Percentiles rank a stretch among this genome's conserved stretches.
phyloP scores from a whole-genome alignment of 2,113 vertebrate species.

The Murina feae region DNA sequence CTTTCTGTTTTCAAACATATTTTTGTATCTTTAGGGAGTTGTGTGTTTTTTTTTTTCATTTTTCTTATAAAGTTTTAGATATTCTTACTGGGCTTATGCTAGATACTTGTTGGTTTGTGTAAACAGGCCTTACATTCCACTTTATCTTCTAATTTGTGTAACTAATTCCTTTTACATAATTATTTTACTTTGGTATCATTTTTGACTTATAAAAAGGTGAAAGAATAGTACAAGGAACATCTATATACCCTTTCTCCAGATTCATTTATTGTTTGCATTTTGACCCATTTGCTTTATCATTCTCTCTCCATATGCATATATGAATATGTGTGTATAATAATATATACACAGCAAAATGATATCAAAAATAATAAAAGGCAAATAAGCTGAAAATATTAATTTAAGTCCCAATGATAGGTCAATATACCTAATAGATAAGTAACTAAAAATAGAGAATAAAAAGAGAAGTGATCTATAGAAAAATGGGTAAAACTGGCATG shows the following conservation, averaged over 20 bases:
- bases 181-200: neutral
- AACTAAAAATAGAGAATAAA: neutral
- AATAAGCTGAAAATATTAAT: neutral
- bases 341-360: neutral
- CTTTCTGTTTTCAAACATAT: neutral
- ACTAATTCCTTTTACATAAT: neutral
- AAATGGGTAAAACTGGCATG: neutral
- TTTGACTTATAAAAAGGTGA: neutral
- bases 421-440: neutral
- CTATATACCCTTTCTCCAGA: neutral
- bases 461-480: neutral
- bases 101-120: neutral
- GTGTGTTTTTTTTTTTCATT: neutral
- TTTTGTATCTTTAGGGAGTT: neutral
- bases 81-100: neutral
- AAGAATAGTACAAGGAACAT: neutral
- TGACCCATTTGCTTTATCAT: neutral
- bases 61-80: conserved; percentile 10
- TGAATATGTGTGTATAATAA: no score
- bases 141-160: neutral
- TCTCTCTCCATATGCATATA: neutral
- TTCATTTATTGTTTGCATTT: neutral
- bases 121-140: neutral
- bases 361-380: conserved; percentile 9
- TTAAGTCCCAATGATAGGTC: neutral